These are phyloP conservation scores for Papio anubis DNA, from an alignment of 2,113 vertebrate genomes.

Conservation along the genomic window DNA sequence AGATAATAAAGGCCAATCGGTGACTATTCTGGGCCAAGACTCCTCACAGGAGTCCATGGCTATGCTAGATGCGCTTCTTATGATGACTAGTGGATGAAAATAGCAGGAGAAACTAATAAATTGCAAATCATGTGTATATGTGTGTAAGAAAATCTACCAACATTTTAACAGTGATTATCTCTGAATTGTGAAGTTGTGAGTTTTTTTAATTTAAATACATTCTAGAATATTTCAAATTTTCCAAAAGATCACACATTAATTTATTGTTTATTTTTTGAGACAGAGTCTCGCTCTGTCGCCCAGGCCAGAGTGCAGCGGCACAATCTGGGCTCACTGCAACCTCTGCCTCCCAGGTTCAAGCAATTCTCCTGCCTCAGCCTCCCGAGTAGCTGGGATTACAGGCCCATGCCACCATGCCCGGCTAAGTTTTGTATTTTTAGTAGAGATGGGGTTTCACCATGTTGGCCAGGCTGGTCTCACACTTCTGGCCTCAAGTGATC, in stretches of 20 bases:
- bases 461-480: too few species aligned
- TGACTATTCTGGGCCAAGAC: neutral
- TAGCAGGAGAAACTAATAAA: neutral
- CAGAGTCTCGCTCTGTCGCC: too few species aligned
- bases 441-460: too few species aligned
- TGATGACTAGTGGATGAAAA: neutral
- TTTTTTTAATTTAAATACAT: neutral
- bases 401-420: too few species aligned
- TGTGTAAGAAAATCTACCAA: neutral
- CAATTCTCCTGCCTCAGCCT: too few species aligned
- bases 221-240: constrained; percentile 7
- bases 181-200: neutral
- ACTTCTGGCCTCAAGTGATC: too few species aligned
- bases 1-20: neutral
- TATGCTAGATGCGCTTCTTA: neutral
- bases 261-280: neutral
- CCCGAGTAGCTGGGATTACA: too few species aligned
- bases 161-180: neutral
- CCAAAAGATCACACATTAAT: neutral
- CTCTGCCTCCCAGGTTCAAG: too few species aligned
- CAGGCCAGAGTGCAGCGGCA: rapidly evolving
- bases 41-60: neutral
- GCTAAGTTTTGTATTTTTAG: too few species aligned
- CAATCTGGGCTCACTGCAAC: too few species aligned
- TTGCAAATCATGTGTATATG: neutral